Evolutionary conservation across 2,113 vertebrate genomes (phyloP), one percentile per base, ranked within the genome.

Genomic region (Athene noctua): DNA sequence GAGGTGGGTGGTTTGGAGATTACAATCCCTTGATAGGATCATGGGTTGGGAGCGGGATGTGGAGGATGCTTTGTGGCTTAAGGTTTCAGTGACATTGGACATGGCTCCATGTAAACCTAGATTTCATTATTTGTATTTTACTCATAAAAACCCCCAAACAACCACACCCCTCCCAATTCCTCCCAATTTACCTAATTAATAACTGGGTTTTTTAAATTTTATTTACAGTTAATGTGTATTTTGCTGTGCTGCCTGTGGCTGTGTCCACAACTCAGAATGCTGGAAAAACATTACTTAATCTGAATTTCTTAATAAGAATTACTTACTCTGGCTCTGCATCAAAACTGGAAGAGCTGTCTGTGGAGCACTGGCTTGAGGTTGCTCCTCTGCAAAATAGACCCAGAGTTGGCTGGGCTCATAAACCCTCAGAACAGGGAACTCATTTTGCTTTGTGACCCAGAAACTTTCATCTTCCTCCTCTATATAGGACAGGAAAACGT

Each of bases 401-500:
- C 65, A 82, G 80, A 88, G 51, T 19, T 57, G 67, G 57, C 34
- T 73, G 65, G 94, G 82, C 26, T 95, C 77, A 4, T 96, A 94
- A 80, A 94, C 38, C 38, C 80, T 80, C 32, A 95, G 57, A 82
- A 70, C 5, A n/a, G 89, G 59, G 46, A 75, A 29, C 6, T 95
- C 57, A 2, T 94, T 93, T 57, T 96, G 80, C 27, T 92, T 74
- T 54, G 84, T 6, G 1, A 91, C 40, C 40, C 67, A 86, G 62
- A 92, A 59, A 44, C 40, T 95, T 79, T 91, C 26, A 12, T 97
- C 87, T 65, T 97, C 97, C 49, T 98, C 97, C 30, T 98, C 98
- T 40, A 96, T 38, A 40, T 85, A 92, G 16, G 96, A 97, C 90
- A 97, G 97, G 85, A 98, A 91, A 59, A 96, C 8, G 61, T 98